phyloP scores from a whole-genome alignment of 2,888 invertebrate genomes.

The Merodon equestris region DNA sequence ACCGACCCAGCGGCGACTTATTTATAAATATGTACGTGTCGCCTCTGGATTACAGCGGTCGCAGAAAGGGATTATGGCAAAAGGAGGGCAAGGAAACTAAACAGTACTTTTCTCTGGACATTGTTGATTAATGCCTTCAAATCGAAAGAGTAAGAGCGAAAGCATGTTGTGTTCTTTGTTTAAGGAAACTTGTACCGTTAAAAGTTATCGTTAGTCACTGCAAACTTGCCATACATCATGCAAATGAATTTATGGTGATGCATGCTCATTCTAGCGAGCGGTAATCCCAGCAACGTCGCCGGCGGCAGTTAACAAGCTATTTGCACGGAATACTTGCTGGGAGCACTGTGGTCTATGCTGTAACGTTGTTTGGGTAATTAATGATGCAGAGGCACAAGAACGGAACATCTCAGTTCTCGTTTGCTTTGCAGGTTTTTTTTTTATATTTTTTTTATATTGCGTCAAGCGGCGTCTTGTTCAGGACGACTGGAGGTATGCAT shows the following conservation, averaged over 20 bases:
- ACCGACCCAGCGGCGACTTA: too few species aligned
- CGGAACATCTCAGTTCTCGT: background rate
- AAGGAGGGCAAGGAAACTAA: slow-evolving; percentile 13
- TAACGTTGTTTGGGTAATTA: slow-evolving; percentile 17
- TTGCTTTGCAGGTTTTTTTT: too few species aligned
- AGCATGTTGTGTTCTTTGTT: slow-evolving; percentile 33
- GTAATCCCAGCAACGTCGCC: background rate
- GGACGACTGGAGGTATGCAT: too few species aligned
- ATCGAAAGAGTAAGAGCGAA: background rate
- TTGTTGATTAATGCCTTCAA: slow-evolving; percentile 45
- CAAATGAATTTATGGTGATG: slow-evolving; percentile 55
- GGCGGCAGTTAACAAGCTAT: slow-evolving; percentile 13
- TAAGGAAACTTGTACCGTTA: slow-evolving; percentile 40
- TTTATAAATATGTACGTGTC: slow-evolving; percentile 20
- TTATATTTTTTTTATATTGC: too few species aligned
- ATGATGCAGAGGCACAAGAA: slow-evolving; percentile 22
- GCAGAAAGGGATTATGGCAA: slow-evolving; percentile 20
- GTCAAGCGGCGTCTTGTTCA: too few species aligned
- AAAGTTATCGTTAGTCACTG: slow-evolving; percentile 50
- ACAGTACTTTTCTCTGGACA: slow-evolving; percentile 24
- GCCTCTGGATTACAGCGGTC: slow-evolving; percentile 17
- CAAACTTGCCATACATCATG: slow-evolving; percentile 35
- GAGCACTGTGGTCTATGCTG: too few species aligned
- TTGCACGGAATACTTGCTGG: slow-evolving; percentile 21
- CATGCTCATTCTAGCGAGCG: slow-evolving; percentile 41